These are phyloP conservation scores for Carpatolechia fugitivella DNA, from an alignment of 2,888 invertebrate genomes.

Conservation along the genomic window DNA sequence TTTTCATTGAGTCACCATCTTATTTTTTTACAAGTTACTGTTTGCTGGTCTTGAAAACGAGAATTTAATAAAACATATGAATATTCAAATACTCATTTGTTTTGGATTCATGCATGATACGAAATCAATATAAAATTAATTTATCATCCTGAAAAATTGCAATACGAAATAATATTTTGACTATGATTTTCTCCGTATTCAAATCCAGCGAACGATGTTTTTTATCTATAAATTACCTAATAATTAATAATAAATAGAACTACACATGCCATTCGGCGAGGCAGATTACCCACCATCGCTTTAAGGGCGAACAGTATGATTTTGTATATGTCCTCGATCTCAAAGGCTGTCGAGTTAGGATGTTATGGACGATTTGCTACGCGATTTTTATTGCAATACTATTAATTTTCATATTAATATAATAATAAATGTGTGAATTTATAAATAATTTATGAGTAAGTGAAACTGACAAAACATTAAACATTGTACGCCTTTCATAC, in stretches of 20 bases:
- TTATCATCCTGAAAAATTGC: no score
- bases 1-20: constrained; percentile 30
- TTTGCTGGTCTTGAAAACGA: constrained; percentile 8
- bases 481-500: no score
- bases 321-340: constrained; percentile 66
- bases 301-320: constrained; percentile 57
- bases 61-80: background rate
- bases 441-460: no score
- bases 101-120: no score
- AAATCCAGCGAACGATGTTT: background rate
- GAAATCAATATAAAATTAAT: no score
- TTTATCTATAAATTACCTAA: constrained; percentile 24
- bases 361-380: constrained; percentile 8
- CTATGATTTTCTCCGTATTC: background rate
- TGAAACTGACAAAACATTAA: no score
- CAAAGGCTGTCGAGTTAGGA: constrained; percentile 55
- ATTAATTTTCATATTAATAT: no score
- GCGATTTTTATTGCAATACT: background rate
- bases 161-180: no score
- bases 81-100: no score
- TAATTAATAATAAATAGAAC: constrained; percentile 52
- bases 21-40: constrained; percentile 22
- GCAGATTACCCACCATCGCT: constrained; percentile 69
- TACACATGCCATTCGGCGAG: constrained; percentile 64
- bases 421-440: no score